Evolutionary conservation across 1,140 invertebrate genomes (phyloP), one percentile per base, ranked within the genome.

Genomic region (Cherax destructor): DNA sequence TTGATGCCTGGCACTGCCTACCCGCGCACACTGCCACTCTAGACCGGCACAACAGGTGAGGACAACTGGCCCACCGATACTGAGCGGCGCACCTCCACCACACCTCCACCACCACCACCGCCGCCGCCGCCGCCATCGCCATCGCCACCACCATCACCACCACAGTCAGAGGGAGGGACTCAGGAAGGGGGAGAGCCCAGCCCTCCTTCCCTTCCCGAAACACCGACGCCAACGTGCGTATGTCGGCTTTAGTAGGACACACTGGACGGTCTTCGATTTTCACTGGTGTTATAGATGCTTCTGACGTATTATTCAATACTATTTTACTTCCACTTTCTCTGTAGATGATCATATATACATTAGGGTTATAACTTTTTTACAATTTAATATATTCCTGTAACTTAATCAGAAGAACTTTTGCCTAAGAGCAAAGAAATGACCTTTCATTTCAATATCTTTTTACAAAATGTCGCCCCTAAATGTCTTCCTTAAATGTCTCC

Each of bases 221-320:
- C 69, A 30, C 24, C 69, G 69, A 74, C 21, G 69, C 69, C 16
- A 30, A n/a, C n/a, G 6, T 74, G 69, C 24, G 69, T 74, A 74
- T 74, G 69, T 74, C 69, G 69, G 69, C 69, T 74, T 74, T 74
- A 74, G 69, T 74, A 30, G 24, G 69, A n/a, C 69, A 74, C 7
- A 30, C 69, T 74, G 69, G 69, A 74, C n/a, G 69, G 69, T 24
- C 69, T 74, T 74, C 69, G 69, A 74, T 74, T 74, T 74, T 74
- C 24, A 74, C 6, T 30, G 24, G 69, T 74, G 24, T 5, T 74
- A 74, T 1, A 30, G n/a, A 30, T 24, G 69, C 6, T 74, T 30
- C 61, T 56, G 52, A 56, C 52, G 52, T 9, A 13, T 56, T 13
- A 13, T 56, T 56, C 52, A 56, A 56, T 13, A 56, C 52, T 56